Base-by-base conservation (phyloP, 2,888 invertebrate species). In the Eulithis prunata region DNA sequence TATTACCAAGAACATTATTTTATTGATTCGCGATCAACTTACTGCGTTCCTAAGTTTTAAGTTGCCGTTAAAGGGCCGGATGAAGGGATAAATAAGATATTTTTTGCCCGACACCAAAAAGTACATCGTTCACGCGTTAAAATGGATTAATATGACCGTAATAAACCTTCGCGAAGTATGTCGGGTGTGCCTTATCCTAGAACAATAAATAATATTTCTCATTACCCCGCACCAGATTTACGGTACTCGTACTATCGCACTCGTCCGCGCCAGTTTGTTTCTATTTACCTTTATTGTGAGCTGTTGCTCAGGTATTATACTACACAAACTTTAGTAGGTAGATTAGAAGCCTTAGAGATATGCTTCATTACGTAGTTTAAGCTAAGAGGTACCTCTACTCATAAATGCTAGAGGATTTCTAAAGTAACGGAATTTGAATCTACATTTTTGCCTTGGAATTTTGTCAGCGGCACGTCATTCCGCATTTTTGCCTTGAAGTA, bases 161-260 rank as follows among this genome's bases (percentile, higher is more conserved):
- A 81, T 81, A 83, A 83, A 79, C 77, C 74, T 72, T 67, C 53
- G 66, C 64, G 64, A 78, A 75, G 75, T 74, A 76, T 72, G 71
- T 57, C 71, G 70, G 78, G 78, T 74, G 75, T 72, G 73, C 70
- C 75, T 79, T 79, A 80, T 75, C 76, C 78, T 69, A 70, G 73
- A 68, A 79, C 82, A 79, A 87, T 89, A 89, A 90, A 89, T 89
- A 87, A 88, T 88, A 88, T 88, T 89, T 84, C 87, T 87, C 88
- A 88, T 90, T 88, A 89, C 81, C 63, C 73, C 67, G 60, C 63
- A 46, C 65, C 69, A 68, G 80, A 79, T 80, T 82, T 81, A 80
- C 76, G 79, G 79, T 78, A 77, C 77, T 57, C 58, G 46, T 38
- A 56, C 62, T 47, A 57, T 47, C 46, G 55, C 43, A 72, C 72